Evolutionary conservation across 2,113 vertebrate genomes (phyloP), one percentile per base, ranked within the genome.

Genomic region (Trichomycterus rosablanca): DNA sequence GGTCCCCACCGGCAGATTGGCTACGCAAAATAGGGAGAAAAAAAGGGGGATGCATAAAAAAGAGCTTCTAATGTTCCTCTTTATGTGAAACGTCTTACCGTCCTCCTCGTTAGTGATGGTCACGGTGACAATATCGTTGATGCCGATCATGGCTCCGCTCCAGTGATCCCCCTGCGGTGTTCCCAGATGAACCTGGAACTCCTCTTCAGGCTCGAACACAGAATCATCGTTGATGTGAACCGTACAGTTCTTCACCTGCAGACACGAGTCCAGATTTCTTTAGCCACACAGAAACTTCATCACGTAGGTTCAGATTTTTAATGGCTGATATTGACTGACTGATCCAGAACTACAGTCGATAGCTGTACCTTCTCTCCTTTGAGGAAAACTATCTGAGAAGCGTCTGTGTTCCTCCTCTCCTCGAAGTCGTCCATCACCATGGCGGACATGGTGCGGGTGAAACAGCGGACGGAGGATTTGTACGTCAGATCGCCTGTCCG

Each of bases 21-120:
- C n/a, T n/a, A n/a, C n/a, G n/a, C n/a, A n/a, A n/a, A n/a, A n/a
- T n/a, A n/a, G n/a, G n/a, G n/a, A n/a, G n/a, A n/a, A n/a, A n/a
- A n/a, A n/a, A n/a, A n/a, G n/a, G n/a, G n/a, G n/a, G n/a, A n/a
- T n/a, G n/a, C n/a, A n/a, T n/a, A n/a, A n/a, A n/a, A n/a, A n/a
- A n/a, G n/a, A n/a, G n/a, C n/a, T n/a, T n/a, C n/a, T n/a, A n/a
- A n/a, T n/a, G n/a, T n/a, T n/a, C n/a, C n/a, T n/a, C n/a, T n/a
- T n/a, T n/a, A n/a, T n/a, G 24, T 23, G 2, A 39, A 48, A 55
- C 40, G 10, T 3, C 79, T 88, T 75, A 99, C 96, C 96, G 0
- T 99, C 96, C 81, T 99, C 96, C 0, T 95, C 92, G 0, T 99
- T 99, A 66, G 91, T 90, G 78, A 99, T 84, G 44, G 89, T 92